phyloP scores from a whole-genome alignment of 2,797 vertebrate species.

The Argentina silus region DNA sequence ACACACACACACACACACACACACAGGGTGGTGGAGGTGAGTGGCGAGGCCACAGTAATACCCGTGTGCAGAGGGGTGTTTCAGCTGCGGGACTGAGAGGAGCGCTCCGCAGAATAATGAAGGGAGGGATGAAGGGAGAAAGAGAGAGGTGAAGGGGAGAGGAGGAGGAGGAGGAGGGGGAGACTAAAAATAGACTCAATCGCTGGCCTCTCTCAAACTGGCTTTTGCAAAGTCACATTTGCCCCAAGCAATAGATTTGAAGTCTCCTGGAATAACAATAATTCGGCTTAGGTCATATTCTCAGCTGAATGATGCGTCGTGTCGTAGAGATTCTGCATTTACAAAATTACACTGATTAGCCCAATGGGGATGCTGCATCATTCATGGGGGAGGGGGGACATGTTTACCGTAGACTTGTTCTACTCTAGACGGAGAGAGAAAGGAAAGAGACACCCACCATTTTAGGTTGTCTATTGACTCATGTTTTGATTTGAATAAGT shows the following conservation, averaged over 20 bases:
- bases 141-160: slow-evolving; percentile 12
- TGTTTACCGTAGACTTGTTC: no score
- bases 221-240: slow-evolving; percentile 64
- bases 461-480: background rate
- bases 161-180: slow-evolving; percentile 10
- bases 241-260: slow-evolving; percentile 63
- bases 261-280: slow-evolving; percentile 65
- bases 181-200: slow-evolving; percentile 65
- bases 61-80: slow-evolving; percentile 70
- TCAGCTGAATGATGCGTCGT: no score
- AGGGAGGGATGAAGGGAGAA: slow-evolving; percentile 35
- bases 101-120: slow-evolving; percentile 65
- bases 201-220: slow-evolving; percentile 46
- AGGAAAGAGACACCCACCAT: background rate
- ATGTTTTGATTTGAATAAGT: background rate
- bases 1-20: slow-evolving; percentile 4
- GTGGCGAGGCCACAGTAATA: slow-evolving; percentile 59
- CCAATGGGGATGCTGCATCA: no score
- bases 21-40: slow-evolving; percentile 44
- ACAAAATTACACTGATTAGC: no score
- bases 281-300: slow-evolving; percentile 32
- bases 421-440: background rate
- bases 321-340: no score
- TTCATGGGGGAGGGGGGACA: no score
- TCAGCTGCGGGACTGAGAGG: slow-evolving; percentile 48